Evolutionary conservation across 2,797 vertebrate species (phyloP), one percentile per base, ranked within the genome.

Genomic region (Sebastes minor): DNA sequence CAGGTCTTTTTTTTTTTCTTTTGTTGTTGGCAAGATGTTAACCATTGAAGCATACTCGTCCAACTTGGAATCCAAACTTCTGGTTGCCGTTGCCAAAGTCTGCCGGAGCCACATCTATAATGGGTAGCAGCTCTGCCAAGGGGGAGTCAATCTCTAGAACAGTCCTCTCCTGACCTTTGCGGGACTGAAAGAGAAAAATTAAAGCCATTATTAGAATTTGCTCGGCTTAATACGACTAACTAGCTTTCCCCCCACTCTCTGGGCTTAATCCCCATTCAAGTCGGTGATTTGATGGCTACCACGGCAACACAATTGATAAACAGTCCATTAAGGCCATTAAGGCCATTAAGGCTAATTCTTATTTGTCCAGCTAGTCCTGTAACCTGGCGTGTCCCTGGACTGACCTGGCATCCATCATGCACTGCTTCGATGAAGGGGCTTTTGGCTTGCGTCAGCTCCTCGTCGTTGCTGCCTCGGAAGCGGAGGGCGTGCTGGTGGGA

Each of bases 41-140:
- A 90, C 97, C 96, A 42, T 88, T 94, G 88, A 98, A 99, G 93
- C 98, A 99, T 22, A 99, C 96, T 2, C 92, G 96, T 64, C 98
- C 98, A 25, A 98, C 94, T 86, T 98, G 93, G 88, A 99, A 99
- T 75, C 98, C 98, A 64, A 98, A 99, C 91, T 98, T 99, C 88
- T 99, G 97, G 91, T 95, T 97, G 83, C 66, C 88, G 64, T 90
- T 95, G 59, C 98, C 97, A 25, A 99, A 98, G 92, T 99, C 98
- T 4, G 74, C 35, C 1, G 97, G 84, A 1, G 97, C 96, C 71
- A 98, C 92, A 1, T 99, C 98, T 18, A 89, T 80, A 83, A 99
- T 83, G 4, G 98, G 98, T 32, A 99, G 95, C 72, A 96, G 93
- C 76, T 98, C 97, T 1, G 95, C 94, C 1, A 89, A 94, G 4